Base-by-base conservation (phyloP, 2,797 vertebrate species). In the Paramormyrops hopkinsi region DNA sequence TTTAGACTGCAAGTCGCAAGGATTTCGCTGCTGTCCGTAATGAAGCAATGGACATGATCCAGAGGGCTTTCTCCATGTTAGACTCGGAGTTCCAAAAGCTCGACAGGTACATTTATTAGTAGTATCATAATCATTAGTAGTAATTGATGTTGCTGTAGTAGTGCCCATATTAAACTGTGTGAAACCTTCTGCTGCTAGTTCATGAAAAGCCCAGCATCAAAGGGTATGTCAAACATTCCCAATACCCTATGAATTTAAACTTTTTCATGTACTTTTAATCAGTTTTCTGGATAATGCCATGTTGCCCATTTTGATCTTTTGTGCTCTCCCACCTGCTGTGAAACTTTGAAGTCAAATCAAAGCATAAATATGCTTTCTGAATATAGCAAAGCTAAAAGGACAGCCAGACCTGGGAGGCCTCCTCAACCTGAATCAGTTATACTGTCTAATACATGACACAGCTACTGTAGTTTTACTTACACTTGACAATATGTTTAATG, bases 11-110 rank as follows among this genome's bases (percentile, higher is more conserved):
- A 65, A 90, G 93, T 83, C 91, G 93, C 59, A 90, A 92, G 91
- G 92, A 95, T 92, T 96, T 96, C 90, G 91, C 91, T 29, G 92
- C 89, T 44, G 92, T 95, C 9, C 88, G 90, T 90, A 94, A 96
- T 69, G 91, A 96, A 91, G 95, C 96, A 89, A 92, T 95, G 93
- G 93, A 92, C 12, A 93, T 94, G 94, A 95, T 96, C 91, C 95
- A 94, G 87, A 92, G 92, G 5, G 95, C 95, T 2, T 97, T 97
- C 89, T 22, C 90, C 85, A 93, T 96, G 91, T 90, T 96, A 90
- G 95, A 96, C 51, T 91, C 95, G 54, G 93, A 97, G 91, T 96
- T 96, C 91, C 94, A 93, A 84, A 96, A 96, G 89, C 92, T 96
- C 85, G 93, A 96, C 87, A 92, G 92, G 96, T 96, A 93, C 82